These are phyloP conservation scores for Porites cylindrica DNA, from an alignment of 92 coral and sea anemone genomes.

Conservation along the genomic window DNA sequence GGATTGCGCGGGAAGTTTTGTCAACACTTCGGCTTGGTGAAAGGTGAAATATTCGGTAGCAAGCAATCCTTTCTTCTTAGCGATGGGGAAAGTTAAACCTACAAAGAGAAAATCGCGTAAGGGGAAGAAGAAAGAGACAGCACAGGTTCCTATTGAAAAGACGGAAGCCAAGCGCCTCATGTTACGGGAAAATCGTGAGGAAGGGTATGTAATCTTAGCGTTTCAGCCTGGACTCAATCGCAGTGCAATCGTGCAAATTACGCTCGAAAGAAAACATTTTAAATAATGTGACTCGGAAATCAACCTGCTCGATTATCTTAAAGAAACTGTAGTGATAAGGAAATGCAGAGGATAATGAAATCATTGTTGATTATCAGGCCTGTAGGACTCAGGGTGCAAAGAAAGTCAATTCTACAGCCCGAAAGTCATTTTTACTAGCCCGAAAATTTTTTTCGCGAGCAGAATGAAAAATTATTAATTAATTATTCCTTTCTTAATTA, in stretches of 20 bases:
- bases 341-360: neutral
- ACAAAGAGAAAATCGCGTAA: slow-evolving; percentile 5
- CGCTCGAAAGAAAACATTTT: slow-evolving; percentile 1
- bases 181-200: neutral
- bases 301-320: neutral
- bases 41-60: neutral
- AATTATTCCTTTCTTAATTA: too few relatives aligned
- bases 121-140: slow-evolving; percentile 3
- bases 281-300: neutral
- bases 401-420: too few relatives aligned
- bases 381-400: neutral
- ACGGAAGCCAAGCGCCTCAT: slow-evolving; percentile 1
- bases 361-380: neutral
- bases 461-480: too few relatives aligned
- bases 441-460: too few relatives aligned
- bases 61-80: slow-evolving; percentile 8
- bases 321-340: neutral
- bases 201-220: slow-evolving; percentile 9
- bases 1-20: neutral
- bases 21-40: slow-evolving; percentile 1
- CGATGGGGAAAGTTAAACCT: slow-evolving; percentile 10
- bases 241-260: slow-evolving; percentile 3
- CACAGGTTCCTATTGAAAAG: slow-evolving; percentile 2
- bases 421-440: too few relatives aligned
- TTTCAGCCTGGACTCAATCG: slow-evolving; percentile 6